Conservation (phyloP, 2,113 vertebrate species). For the Aspidoscelis tigris region DNA sequence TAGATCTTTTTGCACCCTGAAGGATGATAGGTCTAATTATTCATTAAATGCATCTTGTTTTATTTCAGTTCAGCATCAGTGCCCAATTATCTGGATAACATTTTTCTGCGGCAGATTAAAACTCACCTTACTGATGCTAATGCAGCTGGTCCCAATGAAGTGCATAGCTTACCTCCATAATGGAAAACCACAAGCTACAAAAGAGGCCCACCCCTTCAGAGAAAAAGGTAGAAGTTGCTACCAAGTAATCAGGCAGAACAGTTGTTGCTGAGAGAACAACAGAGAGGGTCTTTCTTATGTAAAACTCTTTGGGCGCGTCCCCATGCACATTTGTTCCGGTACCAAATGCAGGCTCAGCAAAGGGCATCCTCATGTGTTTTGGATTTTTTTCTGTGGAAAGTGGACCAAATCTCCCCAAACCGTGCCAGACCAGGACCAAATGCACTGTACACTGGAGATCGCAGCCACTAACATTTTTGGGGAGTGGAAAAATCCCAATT, state of each 20-base stretch:
- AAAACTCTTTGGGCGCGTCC: no score
- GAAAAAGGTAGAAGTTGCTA: background rate
- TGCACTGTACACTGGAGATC: no score
- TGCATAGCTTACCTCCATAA: background rate
- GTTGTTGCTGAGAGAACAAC: background rate
- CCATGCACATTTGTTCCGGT: no score
- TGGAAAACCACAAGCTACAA: background rate
- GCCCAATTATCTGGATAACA: background rate
- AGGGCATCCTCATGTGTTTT: no score
- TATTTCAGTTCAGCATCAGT: background rate
- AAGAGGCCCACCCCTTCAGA: background rate
- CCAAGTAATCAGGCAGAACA: background rate
- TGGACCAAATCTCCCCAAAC: no score
- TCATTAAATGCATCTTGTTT: background rate
- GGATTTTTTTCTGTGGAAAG: no score
- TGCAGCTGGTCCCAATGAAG: background rate
- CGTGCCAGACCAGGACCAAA: no score
- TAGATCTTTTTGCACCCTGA: no score
- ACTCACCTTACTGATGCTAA: background rate
- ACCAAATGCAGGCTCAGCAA: no score
- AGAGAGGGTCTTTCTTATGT: no score
- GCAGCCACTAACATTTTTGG: no score
- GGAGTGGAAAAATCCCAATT: no score
- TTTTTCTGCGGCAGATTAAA: background rate
- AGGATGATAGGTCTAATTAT: background rate